Conservation (phyloP, 2,888 invertebrate species). For the Rhamphomyia laevipes region DNA sequence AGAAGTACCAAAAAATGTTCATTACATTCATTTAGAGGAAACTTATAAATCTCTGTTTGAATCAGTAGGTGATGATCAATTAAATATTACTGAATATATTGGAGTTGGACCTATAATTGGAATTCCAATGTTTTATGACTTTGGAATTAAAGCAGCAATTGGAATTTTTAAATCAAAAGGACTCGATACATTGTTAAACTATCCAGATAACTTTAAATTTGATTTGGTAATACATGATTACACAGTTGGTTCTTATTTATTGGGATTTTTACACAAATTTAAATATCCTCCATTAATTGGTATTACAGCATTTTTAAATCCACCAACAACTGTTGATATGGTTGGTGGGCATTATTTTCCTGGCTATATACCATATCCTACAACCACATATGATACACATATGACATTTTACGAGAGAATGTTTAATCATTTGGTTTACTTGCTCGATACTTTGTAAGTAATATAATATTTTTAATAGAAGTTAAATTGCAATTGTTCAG, state of each 20-base stretch:
- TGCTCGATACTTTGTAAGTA: conserved; percentile 18
- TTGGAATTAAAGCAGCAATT: conserved; percentile 8
- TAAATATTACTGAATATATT: conserved; percentile 12
- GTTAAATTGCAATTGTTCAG: too few species aligned
- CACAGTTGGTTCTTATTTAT: conserved; percentile 23
- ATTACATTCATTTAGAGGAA: conserved; percentile 24
- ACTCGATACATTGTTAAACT: conserved; percentile 19
- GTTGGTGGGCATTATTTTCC: conserved; percentile 23
- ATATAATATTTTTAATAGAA: too few species aligned
- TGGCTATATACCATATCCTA: conserved; percentile 20
- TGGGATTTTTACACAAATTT: conserved; percentile 27
- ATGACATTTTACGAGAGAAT: conserved; percentile 23
- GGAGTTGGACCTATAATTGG: conserved; percentile 11
- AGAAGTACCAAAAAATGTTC: conserved; percentile 17
- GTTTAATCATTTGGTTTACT: conserved; percentile 19
- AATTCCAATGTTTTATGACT: conserved; percentile 14
- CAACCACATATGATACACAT: conserved; percentile 8
- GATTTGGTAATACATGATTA: conserved; percentile 31
- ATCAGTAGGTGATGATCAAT: neutral
- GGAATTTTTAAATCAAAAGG: conserved; percentile 17
- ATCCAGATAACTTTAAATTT: conserved; percentile 25
- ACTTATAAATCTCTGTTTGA: conserved; percentile 14
- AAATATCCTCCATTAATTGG: conserved; percentile 27
- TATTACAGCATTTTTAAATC: conserved; percentile 20
- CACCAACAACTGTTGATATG: conserved; percentile 17